Base-by-base conservation (phyloP, 2,113 vertebrate species). In the Prunella fulvescens region DNA sequence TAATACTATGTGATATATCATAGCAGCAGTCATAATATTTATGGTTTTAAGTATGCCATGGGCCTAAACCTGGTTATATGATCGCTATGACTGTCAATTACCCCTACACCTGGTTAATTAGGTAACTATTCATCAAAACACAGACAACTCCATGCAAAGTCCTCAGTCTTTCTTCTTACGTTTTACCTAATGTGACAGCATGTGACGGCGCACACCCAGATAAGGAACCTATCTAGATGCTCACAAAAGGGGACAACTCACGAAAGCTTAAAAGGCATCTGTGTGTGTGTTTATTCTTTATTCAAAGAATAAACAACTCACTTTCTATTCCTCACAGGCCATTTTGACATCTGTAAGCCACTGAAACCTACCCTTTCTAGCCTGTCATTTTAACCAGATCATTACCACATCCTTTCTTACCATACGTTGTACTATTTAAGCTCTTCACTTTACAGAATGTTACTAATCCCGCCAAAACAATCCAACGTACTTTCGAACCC, bases 151-250 rank as follows among this genome's bases (percentile, higher is more conserved):
- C 29, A 33, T 6, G 24, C 20, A 64, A 42, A 1, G 0, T 12
- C 16, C 47, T 60, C 50, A 42, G 3, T 35, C 29, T 11, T 54
- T 40, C 26, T 33, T 48, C 29, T 17, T 11, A 29, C 0, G 0
- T 37, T 28, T 37, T 10, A 20, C 29, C 35, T n/a, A 51, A 79
- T 14, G 31, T 37, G 37, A 37, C 37, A 9, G 37, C 37, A 79
- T 14, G 31, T 37, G 37, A 37, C 37, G 37, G 37, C 37, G 9
- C 37, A 37, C 37, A 37, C 37, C 37, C 22, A 19, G 33, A 26
- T 14, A 80, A 58, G 3, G 11, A 20, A 42, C 6, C 10, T 9
- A 28, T 4, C 25, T 12, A 11, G 23, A 20, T 20, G 19, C 12
- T 54, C 37, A 62, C 22, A 56, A n/a, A 77, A 89, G 25, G 0